Base-by-base conservation (phyloP, 2,888 invertebrate species). In the Salticus scenicus region DNA sequence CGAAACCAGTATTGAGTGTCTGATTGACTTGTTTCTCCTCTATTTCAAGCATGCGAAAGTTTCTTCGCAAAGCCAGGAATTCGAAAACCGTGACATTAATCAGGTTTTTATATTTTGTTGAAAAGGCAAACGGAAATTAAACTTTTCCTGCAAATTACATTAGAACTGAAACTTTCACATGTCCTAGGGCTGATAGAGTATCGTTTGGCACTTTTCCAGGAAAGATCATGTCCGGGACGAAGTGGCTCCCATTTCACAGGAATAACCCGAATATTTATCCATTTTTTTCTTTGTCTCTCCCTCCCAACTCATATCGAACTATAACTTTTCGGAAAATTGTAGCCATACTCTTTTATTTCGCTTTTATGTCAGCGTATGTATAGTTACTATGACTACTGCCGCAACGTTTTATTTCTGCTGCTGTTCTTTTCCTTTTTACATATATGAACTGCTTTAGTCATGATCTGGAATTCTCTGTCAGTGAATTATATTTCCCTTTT, bases 331-430 rank as follows among this genome's bases (percentile, higher is more conserved):
- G 10, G 17, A n/a, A 47, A 47, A 10, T n/a, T 47, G 47, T 47
- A 47, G 17, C n/a, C 47, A 47, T 47, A 47, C 24, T 24, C 20
- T 57, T 57, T 47, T 57, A 20, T 12, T 24, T 57, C 24, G 57
- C 57, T 24, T 47, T 57, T 57, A 57, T 57, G 57, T 57, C 57
- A 5, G 24, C 24, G 14, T 24, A n/a, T n/a, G n/a, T n/a, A 57
- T 57, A 24, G 57, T 57, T 57, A 57, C 57, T 57, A 57, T 57
- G 57, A 24, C 20, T 57, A 57, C 57, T 57, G 24, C 24, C 24
- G 2, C 5, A 4, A 2, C 24, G 24, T 57, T 57, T 57, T 57
- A 12, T 57, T 57, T 57, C 24, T 20, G 24, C 57, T 17, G 37
- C 24, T 24, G 47, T 57, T 17, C 57, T 57, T 47, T 47, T 47